These are phyloP conservation scores for Hemicentrotus pulcherrimus DNA, from an alignment of 35 echinoderm and acorn worm genomes.

Conservation along the genomic window DNA sequence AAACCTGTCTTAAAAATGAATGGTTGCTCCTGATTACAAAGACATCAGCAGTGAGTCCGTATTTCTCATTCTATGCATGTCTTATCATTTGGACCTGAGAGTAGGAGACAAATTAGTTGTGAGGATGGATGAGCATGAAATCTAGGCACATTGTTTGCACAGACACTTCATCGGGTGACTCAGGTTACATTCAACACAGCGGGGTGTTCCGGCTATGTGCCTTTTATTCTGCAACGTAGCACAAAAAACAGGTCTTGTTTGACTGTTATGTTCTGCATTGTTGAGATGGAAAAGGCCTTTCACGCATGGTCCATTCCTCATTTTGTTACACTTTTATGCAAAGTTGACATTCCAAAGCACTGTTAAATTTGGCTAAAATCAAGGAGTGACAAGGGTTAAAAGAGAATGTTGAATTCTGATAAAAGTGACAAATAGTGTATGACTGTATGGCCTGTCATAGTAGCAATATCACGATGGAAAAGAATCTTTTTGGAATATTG, in stretches of 20 bases:
- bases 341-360: too few species aligned
- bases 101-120: conserved; percentile 1
- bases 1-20: not conserved
- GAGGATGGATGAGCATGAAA: conserved; percentile 35
- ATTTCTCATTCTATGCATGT: not conserved
- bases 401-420: too few species aligned
- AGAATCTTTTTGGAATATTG: too few species aligned
- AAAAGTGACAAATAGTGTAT: too few species aligned
- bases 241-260: not conserved
- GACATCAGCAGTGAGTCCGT: too few species aligned
- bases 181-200: conserved; percentile 20
- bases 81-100: not conserved
- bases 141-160: conserved; percentile 37
- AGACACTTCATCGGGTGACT: conserved; percentile 41
- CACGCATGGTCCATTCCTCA: not conserved
- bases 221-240: not conserved
- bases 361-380: too few species aligned
- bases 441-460: too few species aligned
- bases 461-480: too few species aligned
- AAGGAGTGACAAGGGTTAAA: too few species aligned
- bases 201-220: not conserved
- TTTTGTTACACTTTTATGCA: not conserved
- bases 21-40: not conserved
- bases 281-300: not conserved
- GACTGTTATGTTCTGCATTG: not conserved